Percentiles rank a stretch among this genome's conserved stretches.
These are phyloP conservation scores for Lissocephala sabroskyi DNA, from an alignment of 2,888 invertebrate species.

Conservation along the genomic window DNA sequence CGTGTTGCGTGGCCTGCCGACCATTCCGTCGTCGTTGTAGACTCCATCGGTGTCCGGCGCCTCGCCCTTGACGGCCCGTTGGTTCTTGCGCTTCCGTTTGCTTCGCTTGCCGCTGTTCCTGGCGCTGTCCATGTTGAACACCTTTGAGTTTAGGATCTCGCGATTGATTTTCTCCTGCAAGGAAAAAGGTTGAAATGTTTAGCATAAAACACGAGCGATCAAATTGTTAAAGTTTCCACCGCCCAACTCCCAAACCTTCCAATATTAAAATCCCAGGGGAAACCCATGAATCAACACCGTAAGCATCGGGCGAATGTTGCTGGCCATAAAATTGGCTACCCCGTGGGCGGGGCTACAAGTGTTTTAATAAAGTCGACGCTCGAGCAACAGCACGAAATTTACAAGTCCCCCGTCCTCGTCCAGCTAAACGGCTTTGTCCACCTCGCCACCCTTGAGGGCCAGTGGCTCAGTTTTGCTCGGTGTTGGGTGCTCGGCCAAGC, in stretches of 20 bases:
- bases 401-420: neutral
- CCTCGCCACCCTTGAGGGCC: too few relatives aligned
- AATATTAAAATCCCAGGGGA: neutral
- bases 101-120: slow-evolving; percentile 54
- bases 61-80: slow-evolving; percentile 64
- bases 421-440: too few relatives aligned
- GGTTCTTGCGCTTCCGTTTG: slow-evolving; percentile 68
- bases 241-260: neutral
- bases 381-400: neutral
- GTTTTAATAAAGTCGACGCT: slow-evolving; percentile 16
- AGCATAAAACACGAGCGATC: slow-evolving; percentile 1
- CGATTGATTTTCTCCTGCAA: slow-evolving; percentile 73
- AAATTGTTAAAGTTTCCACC: slow-evolving; percentile 11
- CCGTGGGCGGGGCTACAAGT: slow-evolving; percentile 7
- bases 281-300: neutral
- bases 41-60: slow-evolving; percentile 18
- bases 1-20: slow-evolving; percentile 52
- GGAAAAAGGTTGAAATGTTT: too few relatives aligned
- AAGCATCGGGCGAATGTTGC: neutral
- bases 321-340: slow-evolving; percentile 3
- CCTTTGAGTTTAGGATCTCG: slow-evolving; percentile 71
- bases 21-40: slow-evolving; percentile 2
- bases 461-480: too few relatives aligned
- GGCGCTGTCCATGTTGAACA: slow-evolving; percentile 68
- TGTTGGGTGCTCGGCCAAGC: too few relatives aligned